Evolutionary conservation across 2,888 invertebrate genomes (phyloP).

Genomic region (Leucophenga montana): DNA sequence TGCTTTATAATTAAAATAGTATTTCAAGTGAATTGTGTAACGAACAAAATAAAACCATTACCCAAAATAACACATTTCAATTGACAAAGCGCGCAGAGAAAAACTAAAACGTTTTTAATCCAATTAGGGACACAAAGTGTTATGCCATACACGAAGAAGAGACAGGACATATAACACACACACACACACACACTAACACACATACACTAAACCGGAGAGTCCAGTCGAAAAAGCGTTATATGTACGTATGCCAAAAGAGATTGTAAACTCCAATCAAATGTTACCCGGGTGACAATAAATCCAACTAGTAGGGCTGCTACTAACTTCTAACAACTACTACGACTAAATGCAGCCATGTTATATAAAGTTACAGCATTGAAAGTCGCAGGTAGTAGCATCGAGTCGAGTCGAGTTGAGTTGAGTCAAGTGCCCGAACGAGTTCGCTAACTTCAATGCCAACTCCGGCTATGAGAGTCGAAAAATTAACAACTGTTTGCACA

Average conservation of each 20-base stretch:
- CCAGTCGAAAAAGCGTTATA: neutral
- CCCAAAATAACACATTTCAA: neutral
- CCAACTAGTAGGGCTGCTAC: neutral
- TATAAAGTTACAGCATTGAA: neutral
- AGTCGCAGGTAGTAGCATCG: neutral
- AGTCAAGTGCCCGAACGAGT: neutral
- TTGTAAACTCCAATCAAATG: constrained; percentile 20
- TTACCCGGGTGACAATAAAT: constrained; percentile 23
- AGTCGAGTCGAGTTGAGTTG: neutral
- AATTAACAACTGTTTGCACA: constrained; percentile 58
- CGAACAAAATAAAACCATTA: neutral
- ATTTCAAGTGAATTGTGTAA: neutral
- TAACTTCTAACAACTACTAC: neutral
- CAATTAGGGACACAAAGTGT: constrained; percentile 25
- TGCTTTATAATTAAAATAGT: constrained; percentile 6
- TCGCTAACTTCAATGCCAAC: neutral
- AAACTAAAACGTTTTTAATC: constrained; percentile 30
- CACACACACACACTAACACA: too few relatives aligned
- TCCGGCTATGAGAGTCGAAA: constrained; percentile 18
- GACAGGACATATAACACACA: neutral
- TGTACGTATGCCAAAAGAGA: too few relatives aligned
- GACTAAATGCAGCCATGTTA: constrained; percentile 18
- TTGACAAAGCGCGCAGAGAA: constrained; percentile 11
- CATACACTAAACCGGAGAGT: too few relatives aligned
- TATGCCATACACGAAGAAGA: neutral